These are phyloP conservation scores for Pollenia labialis DNA, from an alignment of 2,888 invertebrate genomes.

Conservation along the genomic window DNA sequence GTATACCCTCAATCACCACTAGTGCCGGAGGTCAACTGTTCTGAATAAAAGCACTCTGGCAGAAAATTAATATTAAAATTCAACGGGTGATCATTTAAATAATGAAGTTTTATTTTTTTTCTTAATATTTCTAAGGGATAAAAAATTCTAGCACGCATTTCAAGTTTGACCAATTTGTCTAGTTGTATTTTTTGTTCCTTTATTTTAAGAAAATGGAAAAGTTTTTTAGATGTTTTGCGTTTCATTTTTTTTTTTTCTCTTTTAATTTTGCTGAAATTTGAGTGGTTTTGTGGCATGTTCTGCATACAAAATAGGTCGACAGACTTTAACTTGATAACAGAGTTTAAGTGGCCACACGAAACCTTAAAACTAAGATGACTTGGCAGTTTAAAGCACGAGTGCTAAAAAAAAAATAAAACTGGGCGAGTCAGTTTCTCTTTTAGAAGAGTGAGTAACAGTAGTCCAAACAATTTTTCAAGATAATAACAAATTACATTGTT, in stretches of 20 bases:
- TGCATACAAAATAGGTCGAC: conserved; percentile 52
- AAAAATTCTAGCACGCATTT: background rate
- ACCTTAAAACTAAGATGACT: conserved; percentile 34
- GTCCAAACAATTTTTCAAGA: conserved; percentile 38
- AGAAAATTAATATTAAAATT: no score
- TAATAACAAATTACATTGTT: conserved; percentile 51
- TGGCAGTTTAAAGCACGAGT: conserved; percentile 28
- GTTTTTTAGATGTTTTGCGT: background rate
- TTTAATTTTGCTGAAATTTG: conserved; percentile 34
- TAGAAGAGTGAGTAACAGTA: background rate
- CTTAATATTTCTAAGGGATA: background rate
- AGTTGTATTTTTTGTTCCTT: background rate
- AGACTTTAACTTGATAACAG: background rate
- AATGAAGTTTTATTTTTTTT: background rate
- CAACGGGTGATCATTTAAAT: background rate
- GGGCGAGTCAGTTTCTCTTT: background rate
- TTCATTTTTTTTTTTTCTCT: background rate
- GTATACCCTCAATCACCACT: no score
- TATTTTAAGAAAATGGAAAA: background rate
- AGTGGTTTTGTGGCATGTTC: conserved; percentile 46
- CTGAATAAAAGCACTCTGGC: no score
- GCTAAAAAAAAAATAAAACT: background rate
- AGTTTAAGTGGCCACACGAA: conserved; percentile 27
- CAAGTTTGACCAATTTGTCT: background rate
- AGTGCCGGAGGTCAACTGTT: no score